Base-by-base conservation (phyloP, 2,888 invertebrate genomes). In the Scrobipalpa atriplicella region DNA sequence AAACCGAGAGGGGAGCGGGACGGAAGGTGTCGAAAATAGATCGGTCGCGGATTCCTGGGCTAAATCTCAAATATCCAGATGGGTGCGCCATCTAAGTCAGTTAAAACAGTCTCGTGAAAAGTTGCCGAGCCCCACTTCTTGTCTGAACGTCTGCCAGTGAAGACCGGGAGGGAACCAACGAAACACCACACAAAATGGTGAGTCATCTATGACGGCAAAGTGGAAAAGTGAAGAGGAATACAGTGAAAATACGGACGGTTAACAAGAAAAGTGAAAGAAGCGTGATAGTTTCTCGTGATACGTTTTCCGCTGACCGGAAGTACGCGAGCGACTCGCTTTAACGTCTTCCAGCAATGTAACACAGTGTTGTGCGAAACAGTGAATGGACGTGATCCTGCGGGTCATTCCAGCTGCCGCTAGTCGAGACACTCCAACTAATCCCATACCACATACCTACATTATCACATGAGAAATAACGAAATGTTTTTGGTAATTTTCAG, bases 51-150 rank as follows among this genome's bases (percentile, higher is more conserved):
- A 93, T 93, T 93, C 93, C 93, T 93, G 93, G 93, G 93, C 93
- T 87, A 92, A 93, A 93, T 94, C 94, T 94, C 94, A 94, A 93
- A 93, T 94, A 93, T 93, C 93, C 90, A 91, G 91, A 91, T 88
- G 83, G 82, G 90, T 93, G 95, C 95, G 95, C 95, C 95, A 95
- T 95, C 95, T 95, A 92, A 93, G 93, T 85, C 93, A 93, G 95
- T 95, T 95, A 95, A 95, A 95, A 95, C 94, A 94, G 93, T 94
- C 92, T 92, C 90, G 93, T 93, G 91, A 93, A 93, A 93, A 93
- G 93, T 92, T 93, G 92, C 93, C 89, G 93, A 93, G 94, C 94
- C 94, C 95, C 95, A 96, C 95, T 96, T 95, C 95, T 95, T 95
- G 95, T 95, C 94, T 93, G 94, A 93, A 91, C 94, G 94, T 94